Conservation (phyloP, 2,888 invertebrate genomes). For the Balanococcus diminutus region DNA sequence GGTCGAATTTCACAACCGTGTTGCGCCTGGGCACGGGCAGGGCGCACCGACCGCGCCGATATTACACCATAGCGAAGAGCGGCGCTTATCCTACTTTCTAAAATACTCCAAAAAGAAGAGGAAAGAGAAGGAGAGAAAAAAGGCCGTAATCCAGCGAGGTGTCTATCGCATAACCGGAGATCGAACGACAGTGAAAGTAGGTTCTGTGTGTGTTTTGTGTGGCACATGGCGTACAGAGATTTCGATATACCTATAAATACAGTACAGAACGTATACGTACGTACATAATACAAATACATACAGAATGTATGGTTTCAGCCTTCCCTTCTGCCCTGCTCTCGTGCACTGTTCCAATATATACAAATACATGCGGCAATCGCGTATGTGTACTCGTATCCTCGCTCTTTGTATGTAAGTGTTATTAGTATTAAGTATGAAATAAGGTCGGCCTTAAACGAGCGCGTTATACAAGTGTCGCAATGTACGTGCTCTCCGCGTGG, state of each 20-base stretch:
- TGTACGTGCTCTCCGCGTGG: background rate
- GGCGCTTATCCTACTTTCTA: constrained; percentile 41
- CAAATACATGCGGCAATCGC: background rate
- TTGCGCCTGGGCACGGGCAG: background rate
- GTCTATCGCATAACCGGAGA: constrained; percentile 21
- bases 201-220: constrained; percentile 2
- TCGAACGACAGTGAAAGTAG: constrained; percentile 39
- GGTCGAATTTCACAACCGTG: constrained; percentile 24
- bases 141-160: constrained; percentile 18
- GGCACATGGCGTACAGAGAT: constrained; percentile 13
- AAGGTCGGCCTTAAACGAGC: constrained; percentile 28
- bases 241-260: background rate
- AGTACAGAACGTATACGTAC: background rate
- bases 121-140: background rate
- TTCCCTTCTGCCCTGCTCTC: background rate
- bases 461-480: constrained; percentile 25
- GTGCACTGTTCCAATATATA: background rate
- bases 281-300: background rate
- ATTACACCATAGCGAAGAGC: background rate
- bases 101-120: constrained; percentile 31
- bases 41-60: background rate
- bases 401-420: background rate
- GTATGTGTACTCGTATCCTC: background rate
- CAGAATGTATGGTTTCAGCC: background rate
- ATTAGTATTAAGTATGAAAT: constrained; percentile 4